A percentile compares a stretch with the other conserved stretches of the same genome.
phyloP scores from a whole-genome alignment of 2,797 vertebrate species.

The Semotilus atromaculatus region DNA sequence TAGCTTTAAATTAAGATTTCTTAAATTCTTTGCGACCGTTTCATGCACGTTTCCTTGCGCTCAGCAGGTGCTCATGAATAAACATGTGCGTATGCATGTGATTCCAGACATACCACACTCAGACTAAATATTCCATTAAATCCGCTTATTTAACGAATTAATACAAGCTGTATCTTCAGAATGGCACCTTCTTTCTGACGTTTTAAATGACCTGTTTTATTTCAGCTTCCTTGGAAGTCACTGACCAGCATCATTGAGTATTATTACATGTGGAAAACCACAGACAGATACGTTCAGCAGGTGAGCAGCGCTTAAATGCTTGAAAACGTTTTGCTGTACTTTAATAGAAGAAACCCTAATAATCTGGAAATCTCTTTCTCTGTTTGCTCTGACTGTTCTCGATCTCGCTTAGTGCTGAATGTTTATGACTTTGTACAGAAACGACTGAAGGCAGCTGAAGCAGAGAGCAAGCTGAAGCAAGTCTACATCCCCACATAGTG shows the following conservation, averaged over 20 bases:
- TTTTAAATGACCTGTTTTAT: conserved; percentile 23
- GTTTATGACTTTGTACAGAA: conserved; percentile 78
- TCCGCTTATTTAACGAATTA: conserved; percentile 11
- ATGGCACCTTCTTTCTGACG: not conserved
- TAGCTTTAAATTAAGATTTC: conserved; percentile 30
- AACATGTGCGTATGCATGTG: conserved; percentile 59
- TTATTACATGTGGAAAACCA: conserved; percentile 93
- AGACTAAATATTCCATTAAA: conserved; percentile 37
- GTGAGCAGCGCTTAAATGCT: conserved; percentile 65
- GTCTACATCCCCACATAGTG: conserved; percentile 99
- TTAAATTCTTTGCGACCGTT: conserved; percentile 32
- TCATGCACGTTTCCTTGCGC: conserved; percentile 14
- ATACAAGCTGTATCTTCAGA: not conserved
- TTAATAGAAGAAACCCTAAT: not conserved
- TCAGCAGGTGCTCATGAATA: conserved; percentile 77
- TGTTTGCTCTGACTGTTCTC: conserved; percentile 6
- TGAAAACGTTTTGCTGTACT: not conserved
- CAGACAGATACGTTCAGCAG: conserved; percentile 90
- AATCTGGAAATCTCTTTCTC: not conserved
- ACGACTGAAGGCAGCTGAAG: conserved; percentile 96
- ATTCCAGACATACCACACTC: conserved; percentile 21
- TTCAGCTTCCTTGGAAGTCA: conserved; percentile 86
- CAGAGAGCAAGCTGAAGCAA: conserved; percentile 98
- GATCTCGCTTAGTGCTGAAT: conserved; percentile 21
- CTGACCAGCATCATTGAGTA: conserved; percentile 91